Evolutionary conservation across 2,888 invertebrate species (phyloP).

Genomic region (Acheta domesticus): DNA sequence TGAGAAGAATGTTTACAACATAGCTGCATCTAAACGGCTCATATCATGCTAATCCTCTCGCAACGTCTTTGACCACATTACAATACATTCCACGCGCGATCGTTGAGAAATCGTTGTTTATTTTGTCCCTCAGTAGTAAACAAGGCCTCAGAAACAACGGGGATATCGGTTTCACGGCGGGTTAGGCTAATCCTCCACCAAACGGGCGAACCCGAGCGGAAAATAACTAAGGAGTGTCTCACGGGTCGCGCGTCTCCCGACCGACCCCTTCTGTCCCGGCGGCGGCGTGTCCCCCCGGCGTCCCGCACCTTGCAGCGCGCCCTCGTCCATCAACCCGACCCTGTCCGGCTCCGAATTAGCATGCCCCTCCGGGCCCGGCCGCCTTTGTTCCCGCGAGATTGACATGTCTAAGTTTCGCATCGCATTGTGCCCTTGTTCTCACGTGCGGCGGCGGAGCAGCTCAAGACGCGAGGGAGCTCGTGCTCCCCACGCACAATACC

Average conservation of each 20-base stretch:
- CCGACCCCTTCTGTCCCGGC: neutral
- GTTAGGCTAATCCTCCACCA: too few species aligned
- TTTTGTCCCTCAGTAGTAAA: too few species aligned
- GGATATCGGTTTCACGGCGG: too few species aligned
- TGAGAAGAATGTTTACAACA: too few species aligned
- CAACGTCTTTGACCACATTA: too few species aligned
- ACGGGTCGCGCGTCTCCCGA: too few species aligned
- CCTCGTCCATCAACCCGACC: neutral
- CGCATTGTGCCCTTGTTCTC: neutral
- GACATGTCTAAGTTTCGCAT: slow-evolving; percentile 7
- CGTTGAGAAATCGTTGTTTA: too few species aligned
- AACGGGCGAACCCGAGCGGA: neutral
- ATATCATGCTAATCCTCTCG: too few species aligned
- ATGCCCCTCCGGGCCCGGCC: neutral
- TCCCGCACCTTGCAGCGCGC: neutral
- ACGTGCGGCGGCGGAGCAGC: neutral
- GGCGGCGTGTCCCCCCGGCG: neutral
- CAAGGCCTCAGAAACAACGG: too few species aligned
- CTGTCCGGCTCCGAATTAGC: neutral
- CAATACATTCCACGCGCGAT: too few species aligned
- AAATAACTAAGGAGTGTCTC: neutral
- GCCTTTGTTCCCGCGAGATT: neutral
- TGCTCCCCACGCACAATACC: neutral
- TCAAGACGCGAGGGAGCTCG: neutral
- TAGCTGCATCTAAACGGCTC: too few species aligned